These are phyloP conservation scores for Helobdella robusta DNA, from an alignment of 2,888 invertebrate genomes.

Conservation along the genomic window DNA sequence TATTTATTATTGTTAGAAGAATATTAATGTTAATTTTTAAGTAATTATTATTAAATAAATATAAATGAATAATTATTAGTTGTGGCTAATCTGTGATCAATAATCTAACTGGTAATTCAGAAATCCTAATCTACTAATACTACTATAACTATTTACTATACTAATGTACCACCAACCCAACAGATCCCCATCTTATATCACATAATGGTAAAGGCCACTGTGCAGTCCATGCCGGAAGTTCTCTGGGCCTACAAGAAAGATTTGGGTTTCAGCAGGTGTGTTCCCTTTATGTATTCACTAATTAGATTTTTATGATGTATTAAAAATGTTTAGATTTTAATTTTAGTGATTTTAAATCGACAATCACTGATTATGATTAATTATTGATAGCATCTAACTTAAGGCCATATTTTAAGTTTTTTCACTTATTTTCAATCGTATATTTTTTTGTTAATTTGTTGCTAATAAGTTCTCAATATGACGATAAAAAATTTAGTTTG, in stretches of 20 bases:
- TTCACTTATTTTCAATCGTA: too few relatives aligned
- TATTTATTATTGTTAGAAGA: background rate
- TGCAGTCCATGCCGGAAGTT: slow-evolving; percentile 83
- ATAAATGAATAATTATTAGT: too few relatives aligned
- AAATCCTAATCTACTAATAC: background rate
- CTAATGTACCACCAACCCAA: background rate
- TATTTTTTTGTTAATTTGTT: too few relatives aligned
- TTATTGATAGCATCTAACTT: too few relatives aligned
- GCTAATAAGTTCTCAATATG: too few relatives aligned
- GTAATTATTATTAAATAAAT: too few relatives aligned
- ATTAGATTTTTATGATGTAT: too few relatives aligned
- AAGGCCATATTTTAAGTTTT: too few relatives aligned
- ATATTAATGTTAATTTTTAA: background rate
- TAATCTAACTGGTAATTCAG: background rate
- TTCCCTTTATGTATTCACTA: background rate
- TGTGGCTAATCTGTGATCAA: background rate
- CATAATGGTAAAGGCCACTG: slow-evolving; percentile 85
- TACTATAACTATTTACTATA: background rate
- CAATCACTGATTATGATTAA: too few relatives aligned
- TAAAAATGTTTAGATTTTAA: too few relatives aligned
- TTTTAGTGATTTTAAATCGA: too few relatives aligned
- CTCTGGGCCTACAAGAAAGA: slow-evolving; percentile 98
- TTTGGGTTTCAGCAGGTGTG: slow-evolving; percentile 70
- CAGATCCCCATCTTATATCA: slow-evolving; percentile 69
- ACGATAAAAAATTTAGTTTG: too few relatives aligned